phyloP scores from a whole-genome alignment of 2,888 invertebrate genomes.

The Camponotus fellah region DNA sequence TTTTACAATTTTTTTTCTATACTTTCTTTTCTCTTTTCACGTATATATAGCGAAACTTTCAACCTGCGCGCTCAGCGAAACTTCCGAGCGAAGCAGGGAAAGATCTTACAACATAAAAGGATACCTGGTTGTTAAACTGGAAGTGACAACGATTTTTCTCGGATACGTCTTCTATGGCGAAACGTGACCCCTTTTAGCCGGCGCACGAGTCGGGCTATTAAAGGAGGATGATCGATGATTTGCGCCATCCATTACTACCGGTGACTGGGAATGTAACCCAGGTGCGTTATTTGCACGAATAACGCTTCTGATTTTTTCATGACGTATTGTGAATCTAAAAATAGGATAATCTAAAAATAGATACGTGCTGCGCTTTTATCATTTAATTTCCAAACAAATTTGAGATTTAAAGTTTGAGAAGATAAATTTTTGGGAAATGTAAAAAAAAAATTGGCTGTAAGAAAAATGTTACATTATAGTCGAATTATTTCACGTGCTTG shows the following conservation, averaged over 20 bases:
- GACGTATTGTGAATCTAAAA: background rate
- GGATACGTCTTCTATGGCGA: slow-evolving; percentile 69
- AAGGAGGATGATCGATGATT: slow-evolving; percentile 82
- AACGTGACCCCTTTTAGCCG: slow-evolving; percentile 73
- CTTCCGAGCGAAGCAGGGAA: slow-evolving; percentile 17
- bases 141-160: slow-evolving; percentile 80
- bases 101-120: slow-evolving; percentile 51
- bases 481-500: background rate
- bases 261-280: slow-evolving; percentile 67
- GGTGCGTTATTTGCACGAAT: slow-evolving; percentile 51
- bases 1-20: slow-evolving; percentile 6
- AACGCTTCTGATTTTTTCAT: slow-evolving; percentile 23
- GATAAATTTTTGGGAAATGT: background rate
- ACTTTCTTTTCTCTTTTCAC: background rate
- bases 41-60: slow-evolving; percentile 7
- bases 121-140: slow-evolving; percentile 69
- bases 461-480: background rate
- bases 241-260: slow-evolving; percentile 70
- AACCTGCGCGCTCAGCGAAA: slow-evolving; percentile 32
- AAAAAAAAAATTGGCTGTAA: background rate
- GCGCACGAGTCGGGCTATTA: slow-evolving; percentile 69
- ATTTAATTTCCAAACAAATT: slow-evolving; percentile 12
- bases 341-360: slow-evolving; percentile 3
- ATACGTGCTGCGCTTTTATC: background rate
- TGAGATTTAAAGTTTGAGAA: background rate